Percentiles rank a stretch among this genome's conserved stretches.
These are phyloP conservation scores for Megathymus violae DNA, from an alignment of 1,140 invertebrate species.

Conservation along the genomic window DNA sequence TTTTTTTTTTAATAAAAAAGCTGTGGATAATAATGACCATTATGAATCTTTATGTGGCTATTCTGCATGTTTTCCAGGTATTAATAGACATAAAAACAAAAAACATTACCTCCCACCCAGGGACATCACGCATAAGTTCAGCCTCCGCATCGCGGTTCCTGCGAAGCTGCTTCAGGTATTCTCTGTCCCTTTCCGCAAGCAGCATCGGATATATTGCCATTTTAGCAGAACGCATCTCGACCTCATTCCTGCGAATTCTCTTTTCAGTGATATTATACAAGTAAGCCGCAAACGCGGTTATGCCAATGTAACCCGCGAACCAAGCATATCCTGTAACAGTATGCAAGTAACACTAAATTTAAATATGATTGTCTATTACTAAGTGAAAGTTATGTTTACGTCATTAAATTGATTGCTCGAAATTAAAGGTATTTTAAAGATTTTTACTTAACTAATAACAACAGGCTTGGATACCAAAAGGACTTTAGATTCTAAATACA, in stretches of 20 bases:
- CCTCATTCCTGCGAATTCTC: constrained; percentile 81
- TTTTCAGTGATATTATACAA: constrained; percentile 85
- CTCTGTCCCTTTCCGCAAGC: constrained; percentile 91
- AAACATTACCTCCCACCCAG: constrained; percentile 89
- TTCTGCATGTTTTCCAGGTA: no score
- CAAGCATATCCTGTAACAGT: constrained; percentile 83
- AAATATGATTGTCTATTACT: no score
- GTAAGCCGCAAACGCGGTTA: constrained; percentile 84
- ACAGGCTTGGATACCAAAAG: no score
- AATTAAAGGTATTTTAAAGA: no score
- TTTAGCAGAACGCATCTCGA: constrained; percentile 90
- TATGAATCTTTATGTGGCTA: no score
- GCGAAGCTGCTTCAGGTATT: constrained; percentile 91
- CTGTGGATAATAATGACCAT: no score
- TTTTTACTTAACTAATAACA: no score
- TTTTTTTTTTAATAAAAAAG: no score
- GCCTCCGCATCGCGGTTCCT: constrained; percentile 93
- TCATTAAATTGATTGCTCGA: no score
- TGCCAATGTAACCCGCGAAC: constrained; percentile 85
- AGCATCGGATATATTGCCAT: constrained; percentile 90
- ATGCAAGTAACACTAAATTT: neutral
- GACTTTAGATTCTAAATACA: constrained; percentile 26
- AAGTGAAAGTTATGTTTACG: no score
- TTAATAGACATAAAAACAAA: no score
- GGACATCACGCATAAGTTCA: constrained; percentile 94